Evolutionary conservation across 2,888 invertebrate genomes (phyloP).

Genomic region (Aphodius granarius): DNA sequence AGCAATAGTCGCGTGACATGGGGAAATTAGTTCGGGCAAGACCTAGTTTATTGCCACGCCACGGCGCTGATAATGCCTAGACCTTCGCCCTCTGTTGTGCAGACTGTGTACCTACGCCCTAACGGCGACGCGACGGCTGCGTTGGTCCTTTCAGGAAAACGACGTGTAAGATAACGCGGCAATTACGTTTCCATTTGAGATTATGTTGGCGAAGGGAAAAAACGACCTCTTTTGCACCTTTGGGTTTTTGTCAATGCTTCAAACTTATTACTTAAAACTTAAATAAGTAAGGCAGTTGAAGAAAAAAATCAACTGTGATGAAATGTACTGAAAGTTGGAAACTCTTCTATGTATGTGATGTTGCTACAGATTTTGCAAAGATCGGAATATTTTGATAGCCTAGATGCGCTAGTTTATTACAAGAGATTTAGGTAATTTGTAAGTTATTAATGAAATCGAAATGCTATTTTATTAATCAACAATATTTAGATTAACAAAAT

Average conservation of each 20-base stretch:
- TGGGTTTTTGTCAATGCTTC: neutral
- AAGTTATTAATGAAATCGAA: no score
- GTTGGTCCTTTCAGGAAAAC: neutral
- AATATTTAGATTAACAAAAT: no score
- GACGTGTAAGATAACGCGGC: neutral
- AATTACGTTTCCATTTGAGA: neutral
- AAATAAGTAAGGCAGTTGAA: no score
- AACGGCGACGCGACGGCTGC: neutral
- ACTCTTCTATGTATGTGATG: no score
- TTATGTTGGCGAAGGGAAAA: neutral
- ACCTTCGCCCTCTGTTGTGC: slow-evolving; percentile 12
- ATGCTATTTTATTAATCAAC: no score
- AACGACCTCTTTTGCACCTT: neutral
- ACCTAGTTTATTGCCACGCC: slow-evolving; percentile 37
- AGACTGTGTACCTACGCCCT: neutral
- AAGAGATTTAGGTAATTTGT: no score
- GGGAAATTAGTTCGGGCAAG: slow-evolving; percentile 43
- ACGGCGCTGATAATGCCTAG: slow-evolving; percentile 27
- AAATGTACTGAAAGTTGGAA: neutral
- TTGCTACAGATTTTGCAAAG: no score
- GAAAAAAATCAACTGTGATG: neutral
- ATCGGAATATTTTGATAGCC: no score
- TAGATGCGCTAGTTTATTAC: no score
- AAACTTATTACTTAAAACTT: no score
- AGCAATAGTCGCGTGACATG: slow-evolving; percentile 39